Conservation (phyloP, 2,797 vertebrate genomes). For the Helicolenus hilgendorfi region DNA sequence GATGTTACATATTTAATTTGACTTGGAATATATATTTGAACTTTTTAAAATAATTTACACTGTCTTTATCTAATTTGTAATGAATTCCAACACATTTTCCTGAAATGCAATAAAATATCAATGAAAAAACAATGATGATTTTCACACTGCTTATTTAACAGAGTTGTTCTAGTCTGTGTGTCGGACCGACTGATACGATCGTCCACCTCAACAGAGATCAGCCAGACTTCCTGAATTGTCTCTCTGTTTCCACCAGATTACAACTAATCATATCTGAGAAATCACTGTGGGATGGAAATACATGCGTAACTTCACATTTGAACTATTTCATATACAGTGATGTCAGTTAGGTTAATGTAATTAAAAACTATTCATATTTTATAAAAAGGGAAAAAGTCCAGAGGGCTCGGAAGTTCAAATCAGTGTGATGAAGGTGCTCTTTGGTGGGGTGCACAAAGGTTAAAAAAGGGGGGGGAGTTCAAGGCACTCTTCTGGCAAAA, state of each 20-base stretch:
- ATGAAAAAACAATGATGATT: neutral
- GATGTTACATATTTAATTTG: neutral
- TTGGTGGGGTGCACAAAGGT: too few species aligned
- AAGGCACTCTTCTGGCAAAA: too few species aligned
- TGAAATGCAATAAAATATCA: conserved; percentile 39
- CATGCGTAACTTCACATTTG: neutral
- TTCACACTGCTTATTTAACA: neutral
- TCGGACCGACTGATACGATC: neutral
- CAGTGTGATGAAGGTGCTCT: too few species aligned
- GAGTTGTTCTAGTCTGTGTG: neutral
- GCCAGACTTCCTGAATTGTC: neutral
- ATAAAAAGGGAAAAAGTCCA: too few species aligned
- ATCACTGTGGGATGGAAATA: neutral
- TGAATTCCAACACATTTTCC: neutral
- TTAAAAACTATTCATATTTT: too few species aligned
- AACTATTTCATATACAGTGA: neutral
- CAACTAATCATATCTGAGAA: neutral
- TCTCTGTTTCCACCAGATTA: neutral
- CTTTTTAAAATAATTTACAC: neutral
- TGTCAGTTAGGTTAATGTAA: neutral
- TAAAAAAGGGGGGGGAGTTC: too few species aligned
- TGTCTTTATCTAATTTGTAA: neutral
- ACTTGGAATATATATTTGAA: neutral
- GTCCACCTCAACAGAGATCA: neutral
- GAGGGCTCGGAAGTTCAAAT: too few species aligned